Evolutionary conservation across 1,140 invertebrate species (phyloP).

Genomic region (Lordiphosa clarofinis): DNA sequence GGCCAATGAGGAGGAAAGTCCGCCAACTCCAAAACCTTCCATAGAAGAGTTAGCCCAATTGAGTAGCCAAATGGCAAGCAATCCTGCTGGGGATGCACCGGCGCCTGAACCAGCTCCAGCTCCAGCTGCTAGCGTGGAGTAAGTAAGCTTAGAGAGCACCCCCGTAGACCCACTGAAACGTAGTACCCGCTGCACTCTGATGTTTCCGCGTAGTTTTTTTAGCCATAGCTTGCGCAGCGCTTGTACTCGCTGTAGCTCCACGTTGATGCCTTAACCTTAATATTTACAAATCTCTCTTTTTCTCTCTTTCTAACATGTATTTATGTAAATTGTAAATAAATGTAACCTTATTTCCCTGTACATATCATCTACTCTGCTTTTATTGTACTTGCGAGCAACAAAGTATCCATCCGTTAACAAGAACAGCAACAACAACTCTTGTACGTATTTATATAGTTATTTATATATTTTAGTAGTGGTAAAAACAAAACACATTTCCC

Average conservation of each 20-base stretch:
- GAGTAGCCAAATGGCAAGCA: constrained; percentile 31
- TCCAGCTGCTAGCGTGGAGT: constrained; percentile 38
- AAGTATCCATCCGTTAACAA: constrained; percentile 40
- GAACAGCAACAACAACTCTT: constrained; percentile 62
- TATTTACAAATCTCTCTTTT: constrained; percentile 19
- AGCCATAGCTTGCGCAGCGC: constrained; percentile 33
- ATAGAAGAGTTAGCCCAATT: constrained; percentile 62
- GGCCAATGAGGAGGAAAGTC: constrained; percentile 59
- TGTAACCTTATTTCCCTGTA: constrained; percentile 58
- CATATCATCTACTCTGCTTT: constrained; percentile 64
- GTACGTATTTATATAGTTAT: constrained; percentile 26
- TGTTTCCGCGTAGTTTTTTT: too few relatives aligned
- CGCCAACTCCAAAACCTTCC: constrained; percentile 72
- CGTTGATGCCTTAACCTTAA: constrained; percentile 15
- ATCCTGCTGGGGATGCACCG: constrained; percentile 5
- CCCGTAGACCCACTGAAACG: constrained; percentile 15
- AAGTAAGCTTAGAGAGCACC: constrained; percentile 48
- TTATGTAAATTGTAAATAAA: constrained; percentile 73
- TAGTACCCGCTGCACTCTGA: constrained; percentile 40
- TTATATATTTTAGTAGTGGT: constrained; percentile 42
- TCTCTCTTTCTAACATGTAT: constrained; percentile 32
- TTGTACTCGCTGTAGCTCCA: constrained; percentile 24
- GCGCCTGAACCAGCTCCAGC: constrained; percentile 1
- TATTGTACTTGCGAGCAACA: constrained; percentile 49
- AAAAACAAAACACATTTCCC: constrained; percentile 16